Evolutionary conservation across 2,888 invertebrate species (phyloP), one percentile per base, ranked within the genome.

Genomic region (Diploptera punctata): DNA sequence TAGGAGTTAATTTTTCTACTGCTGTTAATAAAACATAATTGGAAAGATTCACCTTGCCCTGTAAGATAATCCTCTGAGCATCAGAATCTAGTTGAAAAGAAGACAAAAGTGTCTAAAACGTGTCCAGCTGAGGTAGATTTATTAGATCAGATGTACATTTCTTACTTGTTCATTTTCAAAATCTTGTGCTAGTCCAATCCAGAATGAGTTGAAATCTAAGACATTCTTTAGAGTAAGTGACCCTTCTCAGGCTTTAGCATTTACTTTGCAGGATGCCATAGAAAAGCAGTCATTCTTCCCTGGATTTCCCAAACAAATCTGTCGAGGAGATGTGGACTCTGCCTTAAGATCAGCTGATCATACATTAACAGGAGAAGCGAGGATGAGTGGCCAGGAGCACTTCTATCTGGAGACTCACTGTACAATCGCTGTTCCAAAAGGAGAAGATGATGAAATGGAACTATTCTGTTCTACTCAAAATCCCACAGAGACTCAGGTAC

Each of bases 331-430:
- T 80, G 85, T 91, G 1, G 89, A 90, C 7, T 80, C 84, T 68
- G 91, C 87, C 0, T 91, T 97, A 77, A 81, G 86, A 38, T 85
- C 88, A 75, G 88, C 92, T 13, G 90, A 92, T 44, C 88, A 92
- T 80, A 82, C 93, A n/a, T 80, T 96, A 38, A 91, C 94, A 83
- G 95, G 95, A 0, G 89, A 93, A 77, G 85, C 90, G 54, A 86
- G 91, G 72, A 91, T 94, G 79, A 96, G 96, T 13, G 96, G 95
- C 0, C 98, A 99, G 83, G 98, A 98, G 81, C 99, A 99, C 81
- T 98, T 99, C 82, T 99, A 98, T 83, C 84, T 99, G 78, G 99
- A 99, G 83, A 95, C 98, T 0, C 90, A 94, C 75, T 89, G 89
- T 0, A 84, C 89, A 1, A 83, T 93, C 73, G 93, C 88, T 0